Conservation (phyloP, 2,113 vertebrate genomes). For the Corydoras sp. region DNA sequence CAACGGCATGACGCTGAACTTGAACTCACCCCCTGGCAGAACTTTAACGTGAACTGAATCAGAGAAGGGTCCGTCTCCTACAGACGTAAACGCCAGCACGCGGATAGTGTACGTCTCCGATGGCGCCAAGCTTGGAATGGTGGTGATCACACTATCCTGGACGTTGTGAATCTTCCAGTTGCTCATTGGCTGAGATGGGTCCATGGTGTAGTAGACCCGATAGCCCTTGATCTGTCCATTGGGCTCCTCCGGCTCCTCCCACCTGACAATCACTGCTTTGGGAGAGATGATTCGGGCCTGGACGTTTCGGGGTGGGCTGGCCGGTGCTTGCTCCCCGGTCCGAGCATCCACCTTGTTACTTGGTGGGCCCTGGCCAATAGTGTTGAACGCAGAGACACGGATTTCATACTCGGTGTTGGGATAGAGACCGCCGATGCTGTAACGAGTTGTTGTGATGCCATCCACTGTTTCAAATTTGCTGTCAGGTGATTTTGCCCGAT, state of each 20-base stretch:
- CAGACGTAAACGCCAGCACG: slow-evolving; percentile 93
- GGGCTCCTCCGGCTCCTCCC: slow-evolving; percentile 96
- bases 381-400: slow-evolving; percentile 91
- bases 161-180: slow-evolving; percentile 96
- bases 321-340: slow-evolving; percentile 90
- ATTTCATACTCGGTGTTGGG: slow-evolving; percentile 97
- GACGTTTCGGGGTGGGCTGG: slow-evolving; percentile 88
- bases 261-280: slow-evolving; percentile 91
- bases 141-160: slow-evolving; percentile 90
- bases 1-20: too few relatives aligned
- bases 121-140: slow-evolving; percentile 82
- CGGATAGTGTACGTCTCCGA: slow-evolving; percentile 90
- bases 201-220: slow-evolving; percentile 92
- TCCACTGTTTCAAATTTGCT: slow-evolving; percentile 93
- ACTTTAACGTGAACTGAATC: slow-evolving; percentile 95
- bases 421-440: slow-evolving; percentile 95
- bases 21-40: slow-evolving; percentile 83
- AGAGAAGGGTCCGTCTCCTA: slow-evolving; percentile 92
- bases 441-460: slow-evolving; percentile 94
- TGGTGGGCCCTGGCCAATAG: slow-evolving; percentile 90
- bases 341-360: slow-evolving; percentile 86
- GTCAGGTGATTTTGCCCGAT: slow-evolving; percentile 90
- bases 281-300: slow-evolving; percentile 88
- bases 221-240: slow-evolving; percentile 94
- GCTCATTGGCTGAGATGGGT: slow-evolving; percentile 81